Conservation (phyloP, 2,888 invertebrate genomes). For the Drosophila mimica region DNA sequence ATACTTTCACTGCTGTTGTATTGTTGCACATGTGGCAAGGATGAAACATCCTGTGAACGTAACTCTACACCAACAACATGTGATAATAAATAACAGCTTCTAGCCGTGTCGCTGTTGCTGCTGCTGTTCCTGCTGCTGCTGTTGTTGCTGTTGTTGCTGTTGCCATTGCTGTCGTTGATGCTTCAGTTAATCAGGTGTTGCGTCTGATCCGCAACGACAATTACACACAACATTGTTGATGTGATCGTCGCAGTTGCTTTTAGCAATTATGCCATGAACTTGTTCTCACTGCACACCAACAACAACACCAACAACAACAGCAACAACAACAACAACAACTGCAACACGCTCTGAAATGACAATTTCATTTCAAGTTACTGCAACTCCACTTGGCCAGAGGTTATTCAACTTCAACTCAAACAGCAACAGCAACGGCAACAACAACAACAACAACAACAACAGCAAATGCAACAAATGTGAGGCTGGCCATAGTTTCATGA, state of each 20-base stretch:
- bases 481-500: constrained; percentile 67
- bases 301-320: constrained; percentile 6
- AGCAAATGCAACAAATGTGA: constrained; percentile 24
- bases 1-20: constrained; percentile 73
- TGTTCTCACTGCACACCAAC: constrained; percentile 66
- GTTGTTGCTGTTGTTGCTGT: constrained; percentile 8
- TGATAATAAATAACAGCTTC: constrained; percentile 32
- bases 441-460: constrained; percentile 13
- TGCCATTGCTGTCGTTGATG: constrained; percentile 63
- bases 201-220: constrained; percentile 83
- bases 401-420: constrained; percentile 65
- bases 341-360: constrained; percentile 75
- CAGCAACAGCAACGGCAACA: neutral
- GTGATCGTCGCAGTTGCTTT: constrained; percentile 52
- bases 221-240: constrained; percentile 68
- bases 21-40: constrained; percentile 74
- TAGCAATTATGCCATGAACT: constrained; percentile 79
- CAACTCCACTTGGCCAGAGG: constrained; percentile 41
- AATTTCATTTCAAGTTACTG: constrained; percentile 74
- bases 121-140: constrained; percentile 16
- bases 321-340: constrained; percentile 24
- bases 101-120: constrained; percentile 14
- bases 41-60: constrained; percentile 60
- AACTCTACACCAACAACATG: constrained; percentile 69
- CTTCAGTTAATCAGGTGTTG: constrained; percentile 84